Percentiles rank a stretch among this genome's conserved stretches.
Evolutionary conservation across 2,113 vertebrate species (phyloP).

Genomic region (Symphodus melops): DNA sequence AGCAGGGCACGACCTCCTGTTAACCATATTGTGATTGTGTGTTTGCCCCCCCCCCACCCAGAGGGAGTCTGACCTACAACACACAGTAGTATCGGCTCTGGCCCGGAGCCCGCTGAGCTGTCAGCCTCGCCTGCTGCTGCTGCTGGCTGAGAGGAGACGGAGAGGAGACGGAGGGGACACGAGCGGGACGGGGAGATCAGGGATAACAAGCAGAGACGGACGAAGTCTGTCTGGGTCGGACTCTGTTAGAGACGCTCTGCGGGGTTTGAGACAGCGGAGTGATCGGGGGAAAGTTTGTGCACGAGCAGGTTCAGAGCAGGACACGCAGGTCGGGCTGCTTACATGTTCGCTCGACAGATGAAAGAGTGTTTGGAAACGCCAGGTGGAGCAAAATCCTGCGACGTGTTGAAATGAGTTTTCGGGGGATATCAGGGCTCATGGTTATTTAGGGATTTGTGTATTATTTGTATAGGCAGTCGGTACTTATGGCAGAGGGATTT

Average conservation of each 20-base stretch:
- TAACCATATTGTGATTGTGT: conserved; percentile 50
- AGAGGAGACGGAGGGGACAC: conserved; percentile 50
- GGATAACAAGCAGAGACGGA: conserved; percentile 57
- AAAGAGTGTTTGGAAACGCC: conserved; percentile 15
- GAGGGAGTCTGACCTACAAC: conserved; percentile 55
- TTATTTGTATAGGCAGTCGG: conserved; percentile 52
- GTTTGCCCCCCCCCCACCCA: conserved; percentile 32
- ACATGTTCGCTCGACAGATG: background rate
- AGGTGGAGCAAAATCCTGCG: conserved; percentile 1
- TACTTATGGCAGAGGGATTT: conserved; percentile 37
- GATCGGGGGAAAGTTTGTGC: background rate
- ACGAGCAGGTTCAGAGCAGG: background rate
- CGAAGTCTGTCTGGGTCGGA: conserved; percentile 29
- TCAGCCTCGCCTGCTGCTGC: conserved; percentile 35
- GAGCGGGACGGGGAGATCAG: conserved; percentile 38
- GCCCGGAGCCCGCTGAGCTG: conserved; percentile 60
- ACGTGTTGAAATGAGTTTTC: conserved; percentile 17
- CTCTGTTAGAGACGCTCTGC: conserved; percentile 31
- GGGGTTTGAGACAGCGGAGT: background rate
- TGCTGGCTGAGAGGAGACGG: conserved; percentile 41
- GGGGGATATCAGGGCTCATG: conserved; percentile 18
- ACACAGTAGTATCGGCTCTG: conserved; percentile 51
- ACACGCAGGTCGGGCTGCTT: background rate
- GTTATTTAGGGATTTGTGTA: conserved; percentile 48
- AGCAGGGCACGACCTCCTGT: conserved; percentile 48